phyloP scores from a whole-genome alignment of 2,888 invertebrate genomes.

The Cremastobaeus sp. region DNA sequence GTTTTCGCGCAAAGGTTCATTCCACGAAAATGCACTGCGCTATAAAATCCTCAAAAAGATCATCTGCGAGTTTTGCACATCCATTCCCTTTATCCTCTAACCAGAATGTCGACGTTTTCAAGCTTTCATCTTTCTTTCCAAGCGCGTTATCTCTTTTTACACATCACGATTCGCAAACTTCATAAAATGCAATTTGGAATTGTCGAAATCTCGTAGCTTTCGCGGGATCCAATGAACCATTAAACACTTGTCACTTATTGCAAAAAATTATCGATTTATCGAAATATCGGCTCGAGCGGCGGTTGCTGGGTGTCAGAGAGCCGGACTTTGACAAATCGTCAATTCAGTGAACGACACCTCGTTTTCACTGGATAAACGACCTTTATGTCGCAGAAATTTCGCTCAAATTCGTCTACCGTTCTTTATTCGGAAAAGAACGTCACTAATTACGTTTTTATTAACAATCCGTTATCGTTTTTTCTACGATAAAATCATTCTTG shows the following conservation, averaged over 20 bases:
- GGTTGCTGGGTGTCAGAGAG: slow-evolving; percentile 33
- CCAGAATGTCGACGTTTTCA: slow-evolving; percentile 4
- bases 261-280: slow-evolving; percentile 51
- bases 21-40: too few species aligned
- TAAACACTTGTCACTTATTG: slow-evolving; percentile 43
- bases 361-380: slow-evolving; percentile 54
- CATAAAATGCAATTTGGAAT: slow-evolving; percentile 3
- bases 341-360: slow-evolving; percentile 67
- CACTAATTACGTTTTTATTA: not conserved
- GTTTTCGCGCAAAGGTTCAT: slow-evolving; percentile 35
- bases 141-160: not conserved
- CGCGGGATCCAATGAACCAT: slow-evolving; percentile 34
- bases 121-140: not conserved
- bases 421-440: slow-evolving; percentile 15
- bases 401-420: slow-evolving; percentile 28
- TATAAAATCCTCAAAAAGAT: too few species aligned
- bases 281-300: slow-evolving; percentile 39
- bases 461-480: not conserved
- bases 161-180: slow-evolving; percentile 8
- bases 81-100: too few species aligned
- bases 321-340: slow-evolving; percentile 76
- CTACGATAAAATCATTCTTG: too few species aligned
- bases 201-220: slow-evolving; percentile 6
- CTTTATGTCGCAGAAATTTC: slow-evolving; percentile 31
- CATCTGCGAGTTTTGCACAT: too few species aligned